A percentile compares a stretch with the other conserved stretches of the same genome.
phyloP scores from a whole-genome alignment of 2,888 invertebrate species.

The Phengaris alcon region DNA sequence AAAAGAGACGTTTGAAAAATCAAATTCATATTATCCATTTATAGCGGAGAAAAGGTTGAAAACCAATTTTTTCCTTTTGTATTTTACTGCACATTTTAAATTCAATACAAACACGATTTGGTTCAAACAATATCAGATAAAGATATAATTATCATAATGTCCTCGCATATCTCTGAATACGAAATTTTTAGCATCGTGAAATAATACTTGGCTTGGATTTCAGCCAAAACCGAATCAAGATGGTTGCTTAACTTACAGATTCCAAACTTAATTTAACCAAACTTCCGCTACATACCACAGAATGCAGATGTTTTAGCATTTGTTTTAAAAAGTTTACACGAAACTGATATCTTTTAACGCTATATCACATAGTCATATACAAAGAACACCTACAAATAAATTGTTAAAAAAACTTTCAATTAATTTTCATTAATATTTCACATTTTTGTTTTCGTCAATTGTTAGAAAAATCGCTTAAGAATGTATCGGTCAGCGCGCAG shows the following conservation, averaged over 20 bases:
- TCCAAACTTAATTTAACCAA: conserved; percentile 4
- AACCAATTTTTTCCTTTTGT: background rate
- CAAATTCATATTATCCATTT: too few species aligned
- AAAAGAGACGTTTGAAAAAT: background rate
- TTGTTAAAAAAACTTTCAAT: too few species aligned
- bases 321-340: background rate
- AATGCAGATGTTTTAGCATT: background rate
- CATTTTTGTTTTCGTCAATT: too few species aligned
- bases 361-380: too few species aligned
- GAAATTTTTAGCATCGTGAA: conserved; percentile 16
- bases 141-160: conserved; percentile 15
- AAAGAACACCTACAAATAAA: too few species aligned
- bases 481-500: too few species aligned
- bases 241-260: conserved; percentile 15
- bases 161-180: conserved; percentile 4
- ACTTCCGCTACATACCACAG: conserved; percentile 1
- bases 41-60: too few species aligned
- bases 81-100: background rate
- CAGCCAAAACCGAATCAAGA: conserved; percentile 23
- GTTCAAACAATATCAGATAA: conserved; percentile 5
- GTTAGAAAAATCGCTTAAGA: conserved; percentile 77
- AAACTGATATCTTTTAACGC: background rate
- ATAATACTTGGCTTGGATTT: conserved; percentile 19
- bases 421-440: too few species aligned
- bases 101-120: background rate